Percentiles rank a stretch among this genome's conserved stretches.
Conservation (phyloP, 2,113 vertebrate species). For the Paradoxurus hermaphroditus region DNA sequence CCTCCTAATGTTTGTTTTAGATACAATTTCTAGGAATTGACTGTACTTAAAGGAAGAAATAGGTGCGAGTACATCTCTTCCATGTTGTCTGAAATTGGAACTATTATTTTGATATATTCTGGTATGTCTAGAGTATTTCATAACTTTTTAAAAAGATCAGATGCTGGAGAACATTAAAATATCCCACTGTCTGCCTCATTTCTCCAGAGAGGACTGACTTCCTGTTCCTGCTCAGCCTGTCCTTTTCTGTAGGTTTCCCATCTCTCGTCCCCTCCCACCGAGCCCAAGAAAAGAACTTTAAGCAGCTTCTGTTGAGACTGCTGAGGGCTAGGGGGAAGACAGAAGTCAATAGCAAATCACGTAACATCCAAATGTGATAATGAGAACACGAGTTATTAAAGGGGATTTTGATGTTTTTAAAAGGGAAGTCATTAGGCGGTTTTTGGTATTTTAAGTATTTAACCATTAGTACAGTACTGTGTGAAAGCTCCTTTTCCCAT, state of each 20-base stretch:
- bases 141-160: not conserved
- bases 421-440: not conserved
- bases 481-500: not conserved
- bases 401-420: not conserved
- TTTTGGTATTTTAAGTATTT: not conserved
- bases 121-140: not conserved
- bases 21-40: not conserved
- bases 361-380: not conserved
- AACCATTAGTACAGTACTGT: not conserved
- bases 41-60: not conserved
- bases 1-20: not conserved
- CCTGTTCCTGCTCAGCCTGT: not conserved
- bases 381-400: not conserved
- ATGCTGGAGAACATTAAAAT: not conserved
- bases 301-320: not conserved
- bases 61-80: not conserved
- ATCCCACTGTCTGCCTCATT: not conserved
- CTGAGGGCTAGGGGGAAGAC: not conserved
- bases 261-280: not conserved
- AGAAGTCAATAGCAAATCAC: not conserved
- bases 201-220: not conserved
- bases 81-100: not conserved
- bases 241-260: rapidly evolving
- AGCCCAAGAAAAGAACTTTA: not conserved
- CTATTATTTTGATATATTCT: not conserved